Conservation (phyloP, 2,113 vertebrate genomes). For the Gnathonemus longibarbis region DNA sequence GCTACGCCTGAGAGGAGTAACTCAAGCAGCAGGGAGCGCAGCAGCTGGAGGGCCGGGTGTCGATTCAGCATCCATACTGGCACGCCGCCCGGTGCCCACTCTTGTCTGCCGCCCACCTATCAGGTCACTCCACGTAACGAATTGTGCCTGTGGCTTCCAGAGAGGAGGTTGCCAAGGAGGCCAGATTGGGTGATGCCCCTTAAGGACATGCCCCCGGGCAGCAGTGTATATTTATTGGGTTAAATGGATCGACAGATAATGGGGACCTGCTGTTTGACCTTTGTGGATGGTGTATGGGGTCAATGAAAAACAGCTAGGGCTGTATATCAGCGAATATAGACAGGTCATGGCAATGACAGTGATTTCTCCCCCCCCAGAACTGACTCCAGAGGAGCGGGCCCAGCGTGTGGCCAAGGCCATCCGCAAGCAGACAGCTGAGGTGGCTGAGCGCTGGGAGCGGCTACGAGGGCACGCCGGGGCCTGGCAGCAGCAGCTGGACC, state of each 20-base stretch:
- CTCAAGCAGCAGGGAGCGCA: background rate
- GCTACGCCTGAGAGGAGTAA: background rate
- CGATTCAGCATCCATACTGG: background rate
- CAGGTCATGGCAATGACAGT: background rate
- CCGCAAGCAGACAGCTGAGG: conserved; percentile 86
- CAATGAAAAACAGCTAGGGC: background rate
- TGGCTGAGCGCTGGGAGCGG: conserved; percentile 87
- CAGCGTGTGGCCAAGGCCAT: conserved; percentile 82
- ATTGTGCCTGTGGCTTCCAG: background rate
- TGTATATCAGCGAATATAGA: background rate
- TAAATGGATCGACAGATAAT: background rate
- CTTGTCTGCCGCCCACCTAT: background rate
- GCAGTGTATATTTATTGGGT: background rate
- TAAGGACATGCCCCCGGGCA: background rate
- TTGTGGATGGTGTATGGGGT: background rate
- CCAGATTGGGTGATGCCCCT: background rate
- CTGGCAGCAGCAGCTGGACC: conserved; percentile 90
- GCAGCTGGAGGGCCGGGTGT: too few species aligned
- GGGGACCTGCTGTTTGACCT: background rate
- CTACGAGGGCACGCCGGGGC: conserved; percentile 66
- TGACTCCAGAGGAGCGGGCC: conserved; percentile 87
- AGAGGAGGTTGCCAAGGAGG: background rate
- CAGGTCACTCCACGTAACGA: background rate
- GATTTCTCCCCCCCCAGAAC: conserved; percentile 52
- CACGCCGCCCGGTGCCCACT: background rate